phyloP scores from a whole-genome alignment of 2,797 vertebrate species.

The Ciconia nigra region DNA sequence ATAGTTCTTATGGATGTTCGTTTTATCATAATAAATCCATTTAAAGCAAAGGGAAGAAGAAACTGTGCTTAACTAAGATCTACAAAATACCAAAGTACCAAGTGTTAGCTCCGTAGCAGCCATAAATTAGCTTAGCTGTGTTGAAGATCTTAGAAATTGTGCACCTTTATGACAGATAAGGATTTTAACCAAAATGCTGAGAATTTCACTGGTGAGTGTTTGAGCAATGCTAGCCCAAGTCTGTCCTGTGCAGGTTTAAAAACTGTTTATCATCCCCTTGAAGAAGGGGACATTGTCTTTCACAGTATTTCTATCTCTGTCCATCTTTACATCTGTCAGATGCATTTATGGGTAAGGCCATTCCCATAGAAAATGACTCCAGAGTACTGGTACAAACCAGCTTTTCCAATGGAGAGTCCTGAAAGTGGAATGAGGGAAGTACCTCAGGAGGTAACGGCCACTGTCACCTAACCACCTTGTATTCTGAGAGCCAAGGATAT shows the following conservation, averaged over 20 bases:
- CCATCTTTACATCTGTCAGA: not conserved
- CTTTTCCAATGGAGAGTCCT: not conserved
- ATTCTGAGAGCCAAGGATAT: not conserved
- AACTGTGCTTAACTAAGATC: not conserved
- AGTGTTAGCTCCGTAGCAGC: not conserved
- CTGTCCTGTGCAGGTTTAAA: not conserved
- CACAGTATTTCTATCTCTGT: not conserved
- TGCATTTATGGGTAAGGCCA: not conserved
- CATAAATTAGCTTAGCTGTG: not conserved
- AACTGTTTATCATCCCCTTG: not conserved
- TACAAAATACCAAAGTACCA: not conserved
- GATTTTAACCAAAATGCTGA: not conserved
- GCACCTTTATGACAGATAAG: not conserved
- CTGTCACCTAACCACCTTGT: not conserved
- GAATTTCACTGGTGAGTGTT: not conserved
- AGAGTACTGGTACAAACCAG: not conserved
- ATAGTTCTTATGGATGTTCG: not conserved
- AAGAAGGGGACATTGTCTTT: not conserved
- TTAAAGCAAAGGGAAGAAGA: not conserved
- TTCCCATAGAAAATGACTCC: not conserved
- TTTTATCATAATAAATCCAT: not conserved
- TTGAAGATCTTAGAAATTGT: not conserved
- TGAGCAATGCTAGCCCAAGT: not conserved
- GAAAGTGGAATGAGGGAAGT: not conserved
- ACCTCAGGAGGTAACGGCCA: not conserved